Conservation (phyloP, 2,888 invertebrate species). For the Nemapogon koenigi region DNA sequence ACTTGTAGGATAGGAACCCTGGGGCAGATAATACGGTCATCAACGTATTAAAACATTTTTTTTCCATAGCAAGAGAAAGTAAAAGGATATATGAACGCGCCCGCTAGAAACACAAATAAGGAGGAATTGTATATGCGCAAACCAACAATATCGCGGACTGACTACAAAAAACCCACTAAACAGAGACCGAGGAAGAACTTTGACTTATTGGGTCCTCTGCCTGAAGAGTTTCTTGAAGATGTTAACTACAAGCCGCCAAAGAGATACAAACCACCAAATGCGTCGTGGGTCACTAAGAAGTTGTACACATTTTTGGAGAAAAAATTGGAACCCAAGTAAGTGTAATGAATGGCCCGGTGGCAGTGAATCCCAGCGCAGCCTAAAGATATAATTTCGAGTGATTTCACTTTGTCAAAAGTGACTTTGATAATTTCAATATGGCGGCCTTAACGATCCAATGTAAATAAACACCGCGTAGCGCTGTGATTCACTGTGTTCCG, state of each 20-base stretch:
- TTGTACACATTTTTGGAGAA: constrained; percentile 44
- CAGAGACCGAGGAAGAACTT: background rate
- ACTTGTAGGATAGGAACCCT: background rate
- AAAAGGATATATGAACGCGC: constrained; percentile 25
- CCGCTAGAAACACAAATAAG: constrained; percentile 5
- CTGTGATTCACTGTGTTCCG: no score
- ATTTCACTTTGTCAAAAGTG: background rate
- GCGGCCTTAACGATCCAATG: no score
- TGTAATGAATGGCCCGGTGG: no score
- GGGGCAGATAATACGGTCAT: background rate
- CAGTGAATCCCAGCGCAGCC: background rate
- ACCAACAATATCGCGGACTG: background rate
- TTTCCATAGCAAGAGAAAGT: constrained; percentile 31
- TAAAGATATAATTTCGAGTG: no score
- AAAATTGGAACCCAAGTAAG: constrained; percentile 47
- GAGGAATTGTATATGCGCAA: background rate
- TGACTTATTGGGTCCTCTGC: constrained; percentile 22
- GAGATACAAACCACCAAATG: constrained; percentile 36
- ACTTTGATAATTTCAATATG: no score
- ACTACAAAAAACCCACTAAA: background rate
- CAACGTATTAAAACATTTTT: background rate
- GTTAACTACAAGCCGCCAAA: constrained; percentile 50
- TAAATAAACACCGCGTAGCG: no score
- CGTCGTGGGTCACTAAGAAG: constrained; percentile 45
- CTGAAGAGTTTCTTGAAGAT: constrained; percentile 34